phyloP scores from a whole-genome alignment of 2,888 invertebrate species.

The Tineola bisselliella region DNA sequence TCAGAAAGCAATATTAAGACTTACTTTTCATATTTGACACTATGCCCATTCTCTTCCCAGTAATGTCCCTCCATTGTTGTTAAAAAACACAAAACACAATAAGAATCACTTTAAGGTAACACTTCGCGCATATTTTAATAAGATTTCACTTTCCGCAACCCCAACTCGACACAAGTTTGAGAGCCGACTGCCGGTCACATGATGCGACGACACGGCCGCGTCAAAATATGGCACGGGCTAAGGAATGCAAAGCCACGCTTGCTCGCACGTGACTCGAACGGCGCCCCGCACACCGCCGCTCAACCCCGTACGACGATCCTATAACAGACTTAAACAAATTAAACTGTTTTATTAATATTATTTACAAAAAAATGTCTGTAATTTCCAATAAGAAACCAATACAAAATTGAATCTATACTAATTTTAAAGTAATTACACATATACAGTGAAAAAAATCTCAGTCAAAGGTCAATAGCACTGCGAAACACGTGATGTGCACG shows the following conservation, averaged over 20 bases:
- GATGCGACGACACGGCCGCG: constrained; percentile 34
- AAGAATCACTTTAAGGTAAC: not conserved
- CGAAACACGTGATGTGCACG: too few species aligned
- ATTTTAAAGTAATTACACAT: too few species aligned
- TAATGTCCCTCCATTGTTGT: constrained; percentile 50
- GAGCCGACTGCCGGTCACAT: constrained; percentile 45
- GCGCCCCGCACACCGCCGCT: constrained; percentile 17
- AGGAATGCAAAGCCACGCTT: constrained; percentile 30
- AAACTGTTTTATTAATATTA: too few species aligned
- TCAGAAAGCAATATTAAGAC: constrained; percentile 19
- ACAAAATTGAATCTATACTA: too few species aligned
- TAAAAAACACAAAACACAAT: not conserved
- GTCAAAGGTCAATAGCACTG: too few species aligned
- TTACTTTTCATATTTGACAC: constrained; percentile 58
- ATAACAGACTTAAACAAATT: constrained; percentile 20
- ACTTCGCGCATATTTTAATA: too few species aligned
- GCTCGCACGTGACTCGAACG: constrained; percentile 40
- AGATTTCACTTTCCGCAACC: not conserved
- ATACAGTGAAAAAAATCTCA: too few species aligned
- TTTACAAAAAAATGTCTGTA: too few species aligned
- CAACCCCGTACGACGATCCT: constrained; percentile 14
- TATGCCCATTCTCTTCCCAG: constrained; percentile 57
- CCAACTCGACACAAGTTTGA: constrained; percentile 20
- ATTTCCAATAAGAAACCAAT: too few species aligned
- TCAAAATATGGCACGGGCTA: constrained; percentile 40